Evolutionary conservation across 2,113 vertebrate genomes (phyloP).

Genomic region (Pyxicephalus adspersus): DNA sequence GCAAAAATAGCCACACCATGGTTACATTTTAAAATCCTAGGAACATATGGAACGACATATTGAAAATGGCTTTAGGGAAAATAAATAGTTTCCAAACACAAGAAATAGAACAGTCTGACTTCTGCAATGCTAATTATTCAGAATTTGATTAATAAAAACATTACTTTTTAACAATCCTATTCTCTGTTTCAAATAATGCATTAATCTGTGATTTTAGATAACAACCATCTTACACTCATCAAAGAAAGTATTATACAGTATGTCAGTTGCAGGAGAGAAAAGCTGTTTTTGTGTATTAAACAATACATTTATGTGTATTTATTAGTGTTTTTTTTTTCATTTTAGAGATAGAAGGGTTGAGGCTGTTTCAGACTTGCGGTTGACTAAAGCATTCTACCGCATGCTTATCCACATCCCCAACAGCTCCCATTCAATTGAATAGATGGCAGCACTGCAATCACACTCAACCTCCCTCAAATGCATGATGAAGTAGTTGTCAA

Average conservation of each 20-base stretch:
- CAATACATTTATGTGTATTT: too few relatives aligned
- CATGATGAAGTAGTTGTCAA: too few relatives aligned
- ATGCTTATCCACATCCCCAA: too few relatives aligned
- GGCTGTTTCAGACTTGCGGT: too few relatives aligned
- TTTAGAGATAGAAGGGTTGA: too few relatives aligned
- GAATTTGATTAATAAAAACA: neutral
- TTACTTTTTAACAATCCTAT: neutral
- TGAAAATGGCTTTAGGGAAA: slow-evolving; percentile 44
- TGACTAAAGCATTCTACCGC: too few relatives aligned
- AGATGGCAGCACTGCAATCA: too few relatives aligned
- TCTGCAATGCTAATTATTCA: slow-evolving; percentile 8
- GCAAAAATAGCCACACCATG: slow-evolving; percentile 16
- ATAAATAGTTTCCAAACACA: slow-evolving; percentile 39
- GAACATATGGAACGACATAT: slow-evolving; percentile 52
- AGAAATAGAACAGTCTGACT: slow-evolving; percentile 14
- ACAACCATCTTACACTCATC: neutral
- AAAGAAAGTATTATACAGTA: neutral
- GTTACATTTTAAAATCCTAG: slow-evolving; percentile 21
- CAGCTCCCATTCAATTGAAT: too few relatives aligned
- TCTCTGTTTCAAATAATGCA: neutral
- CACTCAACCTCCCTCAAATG: too few relatives aligned
- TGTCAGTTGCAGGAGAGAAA: too few relatives aligned
- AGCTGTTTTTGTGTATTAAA: too few relatives aligned
- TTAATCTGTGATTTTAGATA: neutral
- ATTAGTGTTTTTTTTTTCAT: too few relatives aligned